Evolutionary conservation across 2,888 invertebrate genomes (phyloP), one percentile per base, ranked within the genome.

Genomic region (Sylvicola fuscatus): DNA sequence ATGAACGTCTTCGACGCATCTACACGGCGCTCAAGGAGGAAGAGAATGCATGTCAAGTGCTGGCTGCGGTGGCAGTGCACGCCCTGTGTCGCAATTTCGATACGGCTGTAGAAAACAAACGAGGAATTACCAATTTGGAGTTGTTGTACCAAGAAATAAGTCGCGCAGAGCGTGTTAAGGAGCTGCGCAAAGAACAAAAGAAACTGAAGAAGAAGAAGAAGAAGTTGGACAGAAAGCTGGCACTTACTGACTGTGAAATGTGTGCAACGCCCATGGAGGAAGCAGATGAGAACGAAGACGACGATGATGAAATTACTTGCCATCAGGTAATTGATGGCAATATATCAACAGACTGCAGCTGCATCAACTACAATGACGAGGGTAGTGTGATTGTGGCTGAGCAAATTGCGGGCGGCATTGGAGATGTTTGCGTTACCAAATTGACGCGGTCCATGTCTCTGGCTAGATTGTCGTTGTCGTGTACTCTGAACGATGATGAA

Each of bases 1-100:
- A 87, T 53, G 89, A 90, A 53, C 69, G 89, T 38, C 67, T 93
- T 33, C 82, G 89, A 53, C 73, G 81, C 44, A 78, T 92, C 41
- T 81, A 84, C 47, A 71, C 86, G 46, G 74, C 86, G 36, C 66
- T 92, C 48, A 72, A 80, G 38, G 87, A 89, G 53, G 89, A 90
- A 52, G 90, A 90, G 55, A 80, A 84, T 51, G 86, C 89, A n/a
- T 90, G 89, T 61, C 84, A 86, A 58, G 81, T 89, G 35, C 71
- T 92, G 41, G 86, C 87, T 36, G 87, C 84, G 32, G 81, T 84
- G 5, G 81, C 79, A 1, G 75, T 89, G 1, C 84, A 89, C 51
- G 82, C 87, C 4, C 63, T 92, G 11, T 78, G 80, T 49, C 75
- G 86, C 45, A 87, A 80, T 58, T 92, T 90, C 58, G 84, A 83